Conservation (phyloP, 2,113 vertebrate genomes). For the Hyperopisus bebe region DNA sequence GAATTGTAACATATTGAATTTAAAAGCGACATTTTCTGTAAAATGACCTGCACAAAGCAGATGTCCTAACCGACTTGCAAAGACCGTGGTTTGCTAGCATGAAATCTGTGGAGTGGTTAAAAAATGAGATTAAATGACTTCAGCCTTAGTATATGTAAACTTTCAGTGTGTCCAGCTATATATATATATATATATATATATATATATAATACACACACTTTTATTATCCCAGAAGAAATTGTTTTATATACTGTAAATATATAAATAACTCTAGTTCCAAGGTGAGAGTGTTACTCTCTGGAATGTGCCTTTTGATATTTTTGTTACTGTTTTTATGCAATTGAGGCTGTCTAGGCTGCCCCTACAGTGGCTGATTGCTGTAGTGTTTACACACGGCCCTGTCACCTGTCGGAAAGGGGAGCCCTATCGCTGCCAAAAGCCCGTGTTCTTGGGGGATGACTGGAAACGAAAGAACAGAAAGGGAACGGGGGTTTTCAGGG, state of each 20-base stretch:
- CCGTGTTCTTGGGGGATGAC: conserved; percentile 19
- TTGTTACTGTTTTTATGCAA: conserved; percentile 14
- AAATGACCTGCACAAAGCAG: not conserved
- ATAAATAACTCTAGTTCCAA: not conserved
- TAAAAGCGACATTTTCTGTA: not conserved
- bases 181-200: not conserved
- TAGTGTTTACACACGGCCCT: conserved; percentile 42
- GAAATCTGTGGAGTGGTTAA: not conserved
- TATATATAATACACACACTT: not conserved
- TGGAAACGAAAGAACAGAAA: not conserved
- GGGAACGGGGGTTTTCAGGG: not conserved
- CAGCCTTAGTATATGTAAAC: not conserved
- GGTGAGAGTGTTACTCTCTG: not conserved
- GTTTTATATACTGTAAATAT: not conserved
- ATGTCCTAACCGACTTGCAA: not conserved
- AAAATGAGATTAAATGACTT: not conserved
- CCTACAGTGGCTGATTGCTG: conserved; percentile 32
- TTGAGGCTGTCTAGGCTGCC: conserved; percentile 45
- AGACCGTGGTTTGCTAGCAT: not conserved
- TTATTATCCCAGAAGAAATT: not conserved
- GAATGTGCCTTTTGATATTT: conserved; percentile 10
- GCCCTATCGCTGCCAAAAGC: conserved; percentile 27
- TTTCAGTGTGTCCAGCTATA: not conserved
- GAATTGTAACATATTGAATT: not conserved
- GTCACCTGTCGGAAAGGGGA: conserved; percentile 35